Percentiles rank a stretch among this genome's conserved stretches.
Conservation (phyloP, 1,140 invertebrate species). For the Ganaspis sp. region DNA sequence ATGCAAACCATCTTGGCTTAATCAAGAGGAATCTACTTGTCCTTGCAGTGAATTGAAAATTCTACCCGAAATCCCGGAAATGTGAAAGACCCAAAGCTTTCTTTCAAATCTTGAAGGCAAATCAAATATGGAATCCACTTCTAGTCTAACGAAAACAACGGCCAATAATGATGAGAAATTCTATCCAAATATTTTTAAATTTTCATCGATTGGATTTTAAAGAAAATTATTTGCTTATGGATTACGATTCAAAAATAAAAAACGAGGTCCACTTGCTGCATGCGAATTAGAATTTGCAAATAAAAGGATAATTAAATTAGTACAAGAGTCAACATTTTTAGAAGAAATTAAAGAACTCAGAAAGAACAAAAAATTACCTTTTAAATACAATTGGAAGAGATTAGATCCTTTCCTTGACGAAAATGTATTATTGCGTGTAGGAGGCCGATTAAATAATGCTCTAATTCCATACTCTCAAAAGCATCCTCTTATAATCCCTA, state of each 20-base stretch:
- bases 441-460: conserved; percentile 35
- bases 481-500: conserved; percentile 39
- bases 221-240: conserved; percentile 10
- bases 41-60: neutral
- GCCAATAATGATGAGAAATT: no score
- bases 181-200: neutral
- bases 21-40: neutral
- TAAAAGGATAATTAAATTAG: neutral
- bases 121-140: neutral
- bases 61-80: neutral
- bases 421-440: conserved; percentile 42
- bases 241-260: conserved; percentile 1
- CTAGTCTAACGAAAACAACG: neutral
- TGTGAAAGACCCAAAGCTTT: neutral
- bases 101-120: neutral
- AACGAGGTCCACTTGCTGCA: neutral
- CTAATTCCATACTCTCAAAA: conserved; percentile 36
- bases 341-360: neutral
- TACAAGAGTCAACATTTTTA: neutral
- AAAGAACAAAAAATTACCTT: neutral
- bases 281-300: neutral
- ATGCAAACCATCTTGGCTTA: neutral
- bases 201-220: neutral
- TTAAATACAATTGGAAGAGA: neutral
- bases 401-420: conserved; percentile 39